phyloP scores from a whole-genome alignment of 2,888 invertebrate genomes.

The Conchocele bisecta region DNA sequence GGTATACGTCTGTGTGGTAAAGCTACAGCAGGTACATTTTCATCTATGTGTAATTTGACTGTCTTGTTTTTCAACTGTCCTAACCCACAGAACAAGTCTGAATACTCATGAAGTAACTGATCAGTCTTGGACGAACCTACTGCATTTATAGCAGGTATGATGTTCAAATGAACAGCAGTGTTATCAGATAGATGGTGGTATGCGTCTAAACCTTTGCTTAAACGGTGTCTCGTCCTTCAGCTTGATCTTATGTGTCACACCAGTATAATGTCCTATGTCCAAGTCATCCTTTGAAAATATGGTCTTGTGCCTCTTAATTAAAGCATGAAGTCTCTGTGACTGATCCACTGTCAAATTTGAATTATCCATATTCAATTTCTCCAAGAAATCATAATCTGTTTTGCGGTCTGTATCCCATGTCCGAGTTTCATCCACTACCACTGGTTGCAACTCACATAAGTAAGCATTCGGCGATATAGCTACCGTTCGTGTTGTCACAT shows the following conservation, averaged over 20 bases:
- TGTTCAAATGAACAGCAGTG: no score
- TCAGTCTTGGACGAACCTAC: no score
- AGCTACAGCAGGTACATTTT: no score
- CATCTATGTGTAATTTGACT: no score
- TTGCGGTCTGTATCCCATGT: no score
- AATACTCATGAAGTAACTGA: no score
- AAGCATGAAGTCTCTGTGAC: background rate
- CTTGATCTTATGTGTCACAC: slow-evolving; percentile 6
- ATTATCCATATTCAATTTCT: background rate
- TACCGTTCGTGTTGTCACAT: no score
- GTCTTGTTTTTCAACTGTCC: no score
- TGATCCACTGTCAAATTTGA: background rate
- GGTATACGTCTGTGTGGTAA: no score
- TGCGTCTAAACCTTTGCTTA: slow-evolving; percentile 46
- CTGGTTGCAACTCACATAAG: slow-evolving; percentile 7
- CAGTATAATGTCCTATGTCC: slow-evolving; percentile 13
- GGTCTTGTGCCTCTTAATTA: background rate
- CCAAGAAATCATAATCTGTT: no score
- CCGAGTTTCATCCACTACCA: background rate
- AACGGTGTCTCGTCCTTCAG: slow-evolving; percentile 38
- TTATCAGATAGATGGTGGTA: slow-evolving; percentile 51
- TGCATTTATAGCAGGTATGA: no score
- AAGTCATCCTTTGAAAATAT: slow-evolving; percentile 13
- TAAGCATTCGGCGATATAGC: background rate
- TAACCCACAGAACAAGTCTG: no score